phyloP scores from a whole-genome alignment of 2,888 invertebrate genomes.

The Tachina grossa region DNA sequence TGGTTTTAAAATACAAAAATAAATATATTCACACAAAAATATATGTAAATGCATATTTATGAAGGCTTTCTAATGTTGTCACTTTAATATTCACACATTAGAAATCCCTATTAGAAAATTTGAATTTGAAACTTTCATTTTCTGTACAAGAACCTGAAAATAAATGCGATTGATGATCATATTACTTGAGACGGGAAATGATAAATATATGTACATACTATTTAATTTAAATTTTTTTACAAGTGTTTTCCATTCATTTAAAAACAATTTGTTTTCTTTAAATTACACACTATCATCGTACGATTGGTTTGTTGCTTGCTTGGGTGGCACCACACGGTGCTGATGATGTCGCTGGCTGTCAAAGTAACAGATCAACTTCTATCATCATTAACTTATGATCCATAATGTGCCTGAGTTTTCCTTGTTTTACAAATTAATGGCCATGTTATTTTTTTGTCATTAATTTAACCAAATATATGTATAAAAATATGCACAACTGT shows the following conservation, averaged over 20 bases:
- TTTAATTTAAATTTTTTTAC: background rate
- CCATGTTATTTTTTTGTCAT: background rate
- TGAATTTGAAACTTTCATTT: slow-evolving; percentile 54
- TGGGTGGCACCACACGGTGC: background rate
- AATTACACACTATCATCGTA: slow-evolving; percentile 31
- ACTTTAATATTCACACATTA: slow-evolving; percentile 27
- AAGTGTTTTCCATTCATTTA: slow-evolving; percentile 50
- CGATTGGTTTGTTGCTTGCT: background rate
- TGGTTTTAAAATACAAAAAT: background rate
- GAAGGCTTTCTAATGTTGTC: slow-evolving; percentile 34
- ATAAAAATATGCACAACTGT: background rate
- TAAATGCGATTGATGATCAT: slow-evolving; percentile 28
- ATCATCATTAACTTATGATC: background rate
- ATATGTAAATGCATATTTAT: slow-evolving; percentile 14
- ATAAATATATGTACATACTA: background rate
- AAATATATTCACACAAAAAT: background rate
- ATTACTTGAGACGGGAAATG: slow-evolving; percentile 23
- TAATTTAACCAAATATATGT: slow-evolving; percentile 4
- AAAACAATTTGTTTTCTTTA: slow-evolving; percentile 64
- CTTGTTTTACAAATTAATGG: slow-evolving; percentile 9
- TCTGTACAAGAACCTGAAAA: slow-evolving; percentile 21
- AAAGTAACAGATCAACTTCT: slow-evolving; percentile 31
- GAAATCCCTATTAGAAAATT: slow-evolving; percentile 15
- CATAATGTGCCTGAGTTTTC: background rate
- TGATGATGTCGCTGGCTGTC: slow-evolving; percentile 21